Conservation (phyloP, 2,113 vertebrate species). For the Sigmodon hispidus region DNA sequence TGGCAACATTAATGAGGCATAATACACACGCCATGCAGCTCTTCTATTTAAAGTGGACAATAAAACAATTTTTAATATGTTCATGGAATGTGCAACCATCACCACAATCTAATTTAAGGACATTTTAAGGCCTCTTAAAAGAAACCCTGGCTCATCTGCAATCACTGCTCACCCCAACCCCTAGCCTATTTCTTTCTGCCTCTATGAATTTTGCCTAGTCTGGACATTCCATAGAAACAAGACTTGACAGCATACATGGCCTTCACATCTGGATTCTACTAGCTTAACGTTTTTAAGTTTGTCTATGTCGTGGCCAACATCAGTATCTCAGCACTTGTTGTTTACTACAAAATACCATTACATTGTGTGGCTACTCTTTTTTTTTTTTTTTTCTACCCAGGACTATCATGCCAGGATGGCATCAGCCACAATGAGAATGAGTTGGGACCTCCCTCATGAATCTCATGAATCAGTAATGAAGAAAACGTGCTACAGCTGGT, state of each 20-base stretch:
- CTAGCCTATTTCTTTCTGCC: not conserved
- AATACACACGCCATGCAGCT: not conserved
- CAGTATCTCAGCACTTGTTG: not conserved
- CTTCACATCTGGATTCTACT: not conserved
- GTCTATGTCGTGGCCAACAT: not conserved
- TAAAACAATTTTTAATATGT: not conserved
- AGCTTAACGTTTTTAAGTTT: not conserved
- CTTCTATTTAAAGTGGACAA: not conserved
- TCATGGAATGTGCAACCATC: not conserved
- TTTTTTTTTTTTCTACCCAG: too few species aligned
- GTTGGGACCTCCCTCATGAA: not conserved
- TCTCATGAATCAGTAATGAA: not conserved
- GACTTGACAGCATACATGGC: not conserved
- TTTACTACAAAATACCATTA: not conserved
- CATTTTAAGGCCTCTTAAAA: not conserved
- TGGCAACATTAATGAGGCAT: not conserved
- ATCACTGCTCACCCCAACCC: not conserved
- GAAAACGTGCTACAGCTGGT: not conserved
- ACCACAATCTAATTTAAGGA: not conserved
- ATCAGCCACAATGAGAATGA: not conserved
- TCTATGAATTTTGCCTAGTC: not conserved
- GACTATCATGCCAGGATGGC: rapidly evolving
- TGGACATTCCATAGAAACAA: not conserved
- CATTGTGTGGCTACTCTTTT: too few species aligned
- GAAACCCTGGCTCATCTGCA: not conserved